Evolutionary conservation across 2,797 vertebrate species (phyloP).

Genomic region (Anabacerthia variegaticeps): DNA sequence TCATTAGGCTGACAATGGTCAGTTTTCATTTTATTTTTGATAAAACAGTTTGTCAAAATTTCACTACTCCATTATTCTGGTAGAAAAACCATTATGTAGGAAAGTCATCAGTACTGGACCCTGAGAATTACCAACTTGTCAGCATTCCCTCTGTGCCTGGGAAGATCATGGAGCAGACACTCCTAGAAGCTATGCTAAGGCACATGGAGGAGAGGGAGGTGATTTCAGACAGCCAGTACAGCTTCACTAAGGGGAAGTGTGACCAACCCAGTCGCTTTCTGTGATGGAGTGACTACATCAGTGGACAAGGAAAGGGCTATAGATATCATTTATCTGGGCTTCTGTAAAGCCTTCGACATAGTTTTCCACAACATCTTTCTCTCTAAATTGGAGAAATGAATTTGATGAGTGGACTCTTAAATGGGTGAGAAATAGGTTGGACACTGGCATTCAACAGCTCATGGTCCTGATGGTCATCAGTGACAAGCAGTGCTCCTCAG

Average conservation of each 20-base stretch:
- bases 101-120: neutral
- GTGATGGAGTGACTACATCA: neutral
- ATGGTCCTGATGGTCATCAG: neutral
- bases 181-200: neutral
- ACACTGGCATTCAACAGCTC: neutral
- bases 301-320: neutral
- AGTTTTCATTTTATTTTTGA: neutral
- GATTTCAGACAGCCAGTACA: neutral
- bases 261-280: neutral
- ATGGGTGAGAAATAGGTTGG: neutral
- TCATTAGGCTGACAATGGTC: neutral
- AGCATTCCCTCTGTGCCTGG: neutral
- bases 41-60: neutral
- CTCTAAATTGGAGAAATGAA: neutral
- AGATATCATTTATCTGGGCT: neutral
- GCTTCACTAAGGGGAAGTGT: neutral
- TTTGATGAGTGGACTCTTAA: neutral
- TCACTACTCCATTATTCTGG: neutral
- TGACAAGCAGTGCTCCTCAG: neutral
- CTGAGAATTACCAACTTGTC: rapidly evolving
- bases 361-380: neutral
- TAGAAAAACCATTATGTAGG: neutral
- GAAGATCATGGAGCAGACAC: neutral
- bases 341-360: too few species aligned
- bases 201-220: neutral